Conservation (phyloP, 2,797 vertebrate species). For the Enteromius mattozi region DNA sequence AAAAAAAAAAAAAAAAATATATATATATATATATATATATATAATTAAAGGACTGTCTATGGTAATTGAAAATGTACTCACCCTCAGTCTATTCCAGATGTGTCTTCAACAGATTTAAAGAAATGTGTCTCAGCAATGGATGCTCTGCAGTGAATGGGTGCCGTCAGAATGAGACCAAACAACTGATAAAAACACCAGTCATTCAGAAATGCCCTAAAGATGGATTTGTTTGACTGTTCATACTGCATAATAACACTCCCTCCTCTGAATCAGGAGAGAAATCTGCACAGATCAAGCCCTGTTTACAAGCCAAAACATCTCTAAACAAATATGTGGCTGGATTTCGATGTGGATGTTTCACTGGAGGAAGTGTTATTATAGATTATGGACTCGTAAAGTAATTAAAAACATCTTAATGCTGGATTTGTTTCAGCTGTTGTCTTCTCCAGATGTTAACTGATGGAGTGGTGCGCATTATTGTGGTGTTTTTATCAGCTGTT, state of each 20-base stretch:
- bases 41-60: neutral
- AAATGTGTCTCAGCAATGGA: too few species aligned
- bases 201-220: neutral
- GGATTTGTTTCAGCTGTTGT: too few species aligned
- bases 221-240: neutral
- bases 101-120: neutral
- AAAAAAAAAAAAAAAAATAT: neutral
- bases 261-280: neutral
- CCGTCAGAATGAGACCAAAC: neutral
- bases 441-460: too few species aligned
- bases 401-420: neutral
- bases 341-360: neutral
- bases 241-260: neutral
- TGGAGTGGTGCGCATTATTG: neutral
- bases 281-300: neutral
- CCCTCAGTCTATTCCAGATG: neutral
- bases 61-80: neutral
- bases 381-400: neutral
- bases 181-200: too few species aligned
- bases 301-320: neutral
- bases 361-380: neutral
- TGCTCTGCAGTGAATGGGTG: slow-evolving; percentile 3
- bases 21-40: too few species aligned
- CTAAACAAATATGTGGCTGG: neutral
- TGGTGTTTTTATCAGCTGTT: neutral